phyloP scores from a whole-genome alignment of 2,113 vertebrate genomes.

The Alexandromys fortis region DNA sequence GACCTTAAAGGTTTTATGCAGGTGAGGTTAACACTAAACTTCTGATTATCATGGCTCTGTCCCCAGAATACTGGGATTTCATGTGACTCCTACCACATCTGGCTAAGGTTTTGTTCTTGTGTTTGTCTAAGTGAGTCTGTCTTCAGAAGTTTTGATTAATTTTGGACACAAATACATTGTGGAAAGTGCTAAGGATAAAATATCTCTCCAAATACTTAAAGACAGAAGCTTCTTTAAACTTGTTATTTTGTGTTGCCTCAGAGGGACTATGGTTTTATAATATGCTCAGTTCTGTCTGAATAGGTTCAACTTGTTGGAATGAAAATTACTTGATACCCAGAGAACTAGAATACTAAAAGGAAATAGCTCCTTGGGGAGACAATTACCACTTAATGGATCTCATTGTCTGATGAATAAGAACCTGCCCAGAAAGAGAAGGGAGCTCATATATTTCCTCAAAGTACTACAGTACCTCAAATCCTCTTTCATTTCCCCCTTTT shows the following conservation, averaged over 20 bases:
- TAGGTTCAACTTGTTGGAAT: conserved; percentile 36
- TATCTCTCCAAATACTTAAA: conserved; percentile 7
- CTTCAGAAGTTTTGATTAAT: conserved; percentile 16
- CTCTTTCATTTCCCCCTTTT: neutral
- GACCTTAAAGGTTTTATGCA: neutral
- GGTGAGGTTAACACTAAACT: neutral
- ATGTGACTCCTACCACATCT: neutral
- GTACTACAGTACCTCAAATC: neutral
- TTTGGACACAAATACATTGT: conserved; percentile 1
- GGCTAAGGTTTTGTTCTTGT: neutral
- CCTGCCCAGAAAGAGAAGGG: neutral
- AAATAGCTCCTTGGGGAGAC: conserved; percentile 46
- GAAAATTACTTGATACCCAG: conserved; percentile 33
- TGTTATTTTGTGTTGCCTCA: neutral
- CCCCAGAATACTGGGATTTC: neutral
- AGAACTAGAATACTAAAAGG: conserved; percentile 37
- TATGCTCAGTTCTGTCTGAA: conserved; percentile 18
- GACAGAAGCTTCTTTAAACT: conserved; percentile 14
- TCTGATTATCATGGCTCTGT: neutral
- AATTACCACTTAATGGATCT: conserved; percentile 49
- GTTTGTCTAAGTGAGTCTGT: conserved; percentile 37
- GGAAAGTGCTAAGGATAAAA: conserved; percentile 51
- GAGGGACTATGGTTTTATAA: conserved; percentile 19
- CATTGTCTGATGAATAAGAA: conserved; percentile 61
- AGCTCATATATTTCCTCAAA: neutral